Evolutionary conservation across 2,113 vertebrate genomes (phyloP).

Genomic region (Reinhardtius hippoglossoides): DNA sequence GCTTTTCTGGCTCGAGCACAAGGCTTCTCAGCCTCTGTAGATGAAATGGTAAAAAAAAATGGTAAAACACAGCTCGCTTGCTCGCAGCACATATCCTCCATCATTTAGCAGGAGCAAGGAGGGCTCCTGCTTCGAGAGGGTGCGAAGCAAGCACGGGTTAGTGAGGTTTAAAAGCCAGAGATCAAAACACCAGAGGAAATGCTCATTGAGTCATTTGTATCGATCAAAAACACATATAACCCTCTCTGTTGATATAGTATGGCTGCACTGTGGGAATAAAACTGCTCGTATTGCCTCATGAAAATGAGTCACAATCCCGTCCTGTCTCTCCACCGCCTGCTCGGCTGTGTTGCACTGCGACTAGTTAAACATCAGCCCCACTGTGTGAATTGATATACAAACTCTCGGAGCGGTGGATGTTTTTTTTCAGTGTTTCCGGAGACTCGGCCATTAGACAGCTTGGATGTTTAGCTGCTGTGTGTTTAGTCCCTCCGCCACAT

Average conservation of each 20-base stretch:
- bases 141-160: background rate
- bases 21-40: conserved; percentile 30
- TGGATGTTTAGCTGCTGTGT: conserved; percentile 31
- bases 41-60: conserved; percentile 34
- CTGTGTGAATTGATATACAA: background rate
- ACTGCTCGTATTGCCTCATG: background rate
- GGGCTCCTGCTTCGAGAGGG: background rate
- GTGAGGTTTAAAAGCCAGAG: conserved; percentile 22
- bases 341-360: conserved; percentile 11
- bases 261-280: background rate
- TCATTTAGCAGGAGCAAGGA: conserved; percentile 16
- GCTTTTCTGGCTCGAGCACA: conserved; percentile 41
- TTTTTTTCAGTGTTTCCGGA: conserved; percentile 19
- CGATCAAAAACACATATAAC: conserved; percentile 25
- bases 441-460: conserved; percentile 32
- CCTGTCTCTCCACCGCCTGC: background rate
- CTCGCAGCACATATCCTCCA: conserved; percentile 15
- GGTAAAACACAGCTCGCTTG: background rate
- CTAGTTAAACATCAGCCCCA: conserved; percentile 21
- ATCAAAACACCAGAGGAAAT: background rate
- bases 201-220: conserved; percentile 20
- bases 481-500: conserved; percentile 27
- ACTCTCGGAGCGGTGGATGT: background rate
- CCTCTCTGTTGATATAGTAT: background rate
- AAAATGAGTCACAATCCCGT: background rate